Evolutionary conservation across 1,140 invertebrate species (phyloP).

Genomic region (Episyrphus balteatus): DNA sequence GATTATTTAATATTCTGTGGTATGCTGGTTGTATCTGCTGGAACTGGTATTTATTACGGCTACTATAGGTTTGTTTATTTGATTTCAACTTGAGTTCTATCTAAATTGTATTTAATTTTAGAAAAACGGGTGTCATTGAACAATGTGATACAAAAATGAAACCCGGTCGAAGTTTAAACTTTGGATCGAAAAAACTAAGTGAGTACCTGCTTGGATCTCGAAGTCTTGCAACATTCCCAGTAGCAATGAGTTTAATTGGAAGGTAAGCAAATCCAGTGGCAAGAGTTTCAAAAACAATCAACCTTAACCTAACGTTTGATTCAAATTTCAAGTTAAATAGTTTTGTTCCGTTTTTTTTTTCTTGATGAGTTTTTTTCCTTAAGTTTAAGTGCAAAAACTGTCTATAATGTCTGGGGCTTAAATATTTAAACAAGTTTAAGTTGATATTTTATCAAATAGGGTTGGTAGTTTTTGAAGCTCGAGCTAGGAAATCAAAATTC

Average conservation of each 20-base stretch:
- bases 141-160: too few species aligned
- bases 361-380: background rate
- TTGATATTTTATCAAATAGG: background rate
- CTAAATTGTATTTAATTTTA: background rate
- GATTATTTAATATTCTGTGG: slow-evolving; percentile 52
- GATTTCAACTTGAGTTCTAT: background rate
- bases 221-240: slow-evolving; percentile 61
- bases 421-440: background rate
- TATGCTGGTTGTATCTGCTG: slow-evolving; percentile 50
- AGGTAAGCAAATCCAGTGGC: slow-evolving; percentile 43
- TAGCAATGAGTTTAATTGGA: slow-evolving; percentile 70
- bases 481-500: background rate
- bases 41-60: slow-evolving; percentile 64
- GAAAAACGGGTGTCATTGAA: too few species aligned
- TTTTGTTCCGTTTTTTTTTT: too few species aligned
- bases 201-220: slow-evolving; percentile 65
- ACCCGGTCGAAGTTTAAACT: slow-evolving; percentile 1
- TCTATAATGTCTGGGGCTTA: background rate
- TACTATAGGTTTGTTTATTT: slow-evolving; percentile 33
- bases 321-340: too few species aligned
- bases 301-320: background rate
- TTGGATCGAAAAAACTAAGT: slow-evolving; percentile 38
- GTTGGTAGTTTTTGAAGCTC: background rate
- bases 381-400: slow-evolving; percentile 3
- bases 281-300: background rate